Base-by-base conservation (phyloP, 2,797 vertebrate species). In the Mycteria americana region DNA sequence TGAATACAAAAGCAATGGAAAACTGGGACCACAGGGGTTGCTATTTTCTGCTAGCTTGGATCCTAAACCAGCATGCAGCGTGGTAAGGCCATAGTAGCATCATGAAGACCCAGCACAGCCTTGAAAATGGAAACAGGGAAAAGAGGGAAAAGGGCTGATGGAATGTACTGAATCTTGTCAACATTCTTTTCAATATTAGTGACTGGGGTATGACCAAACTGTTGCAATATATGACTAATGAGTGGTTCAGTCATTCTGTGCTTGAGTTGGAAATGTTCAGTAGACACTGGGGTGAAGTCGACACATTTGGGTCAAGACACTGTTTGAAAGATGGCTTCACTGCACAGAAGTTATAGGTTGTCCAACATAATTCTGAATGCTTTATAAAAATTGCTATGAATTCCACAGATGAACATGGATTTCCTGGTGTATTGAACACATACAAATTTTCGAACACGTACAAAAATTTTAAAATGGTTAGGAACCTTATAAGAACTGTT, bases 241-340 rank as follows among this genome's bases (percentile, higher is more conserved):
- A 70, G 46, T 21, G 10, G 16, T 48, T 70, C 41, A 25, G 54
- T 37, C 45, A 50, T 57, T 62, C 51, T 46, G 46, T 22, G 5
- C 23, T 81, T 73, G 50, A 50, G 18, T 18, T 85, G 80, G 51
- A 70, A 68, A 67, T 28, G 18, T 59, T 68, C 39, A 24, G 13
- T 27, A 35, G 84, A 35, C 31, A 13, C 28, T 48, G 56, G n/a
- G 33, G 56, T n/a, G 12, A 33, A 57, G 30, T 28, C 0, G 0
- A 62, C 31, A 56, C 21, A 31, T 69, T 45, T 74, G 37, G 43
- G 45, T 75, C 63, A 89, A 83, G 39, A 41, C 10, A 21, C 15
- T 68, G 27, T 51, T 68, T 41, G 14, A 51, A 89, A 76, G 48
- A 41, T 50, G 50, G 9, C 14, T 68, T 80, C 31, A 33, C 19